These are phyloP conservation scores for Neoitamus cyanurus DNA, from an alignment of 2,888 invertebrate species.

Conservation along the genomic window DNA sequence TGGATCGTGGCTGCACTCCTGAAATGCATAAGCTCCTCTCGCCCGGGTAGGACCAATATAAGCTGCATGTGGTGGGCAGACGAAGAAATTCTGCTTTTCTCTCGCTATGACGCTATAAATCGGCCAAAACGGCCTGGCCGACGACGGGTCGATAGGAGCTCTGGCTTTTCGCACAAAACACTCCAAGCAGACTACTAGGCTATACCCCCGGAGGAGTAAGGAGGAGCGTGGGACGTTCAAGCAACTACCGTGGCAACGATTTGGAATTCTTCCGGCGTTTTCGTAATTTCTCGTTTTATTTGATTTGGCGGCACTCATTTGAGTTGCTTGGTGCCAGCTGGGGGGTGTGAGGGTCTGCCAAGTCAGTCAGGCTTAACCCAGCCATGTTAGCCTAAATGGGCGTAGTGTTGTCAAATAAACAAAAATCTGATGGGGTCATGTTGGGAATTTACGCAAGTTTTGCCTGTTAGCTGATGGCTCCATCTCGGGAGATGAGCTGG, in stretches of 20 bases:
- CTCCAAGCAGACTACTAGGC: not conserved
- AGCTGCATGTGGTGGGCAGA: conserved; percentile 1
- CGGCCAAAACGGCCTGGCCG: not conserved
- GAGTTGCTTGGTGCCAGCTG: not conserved
- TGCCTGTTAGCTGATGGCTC: not conserved
- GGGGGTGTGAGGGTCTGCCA: not conserved
- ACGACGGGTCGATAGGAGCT: not conserved
- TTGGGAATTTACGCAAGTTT: not conserved
- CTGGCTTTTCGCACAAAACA: not conserved
- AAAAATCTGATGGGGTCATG: not conserved
- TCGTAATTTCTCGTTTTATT: not conserved
- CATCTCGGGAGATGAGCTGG: not conserved
- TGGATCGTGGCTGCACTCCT: not conserved
- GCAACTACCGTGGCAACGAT: not conserved
- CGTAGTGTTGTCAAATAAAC: not conserved
- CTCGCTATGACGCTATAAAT: not conserved
- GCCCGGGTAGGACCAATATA: not conserved
- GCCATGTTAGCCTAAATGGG: not conserved
- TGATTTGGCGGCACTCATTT: not conserved
- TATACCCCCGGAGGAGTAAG: not conserved
- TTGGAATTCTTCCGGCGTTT: not conserved
- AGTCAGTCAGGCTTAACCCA: not conserved
- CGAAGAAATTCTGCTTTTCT: conserved; percentile 12
- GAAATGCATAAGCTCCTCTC: not conserved
- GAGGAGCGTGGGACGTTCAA: not conserved